Evolutionary conservation across 2,888 invertebrate species (phyloP).

Genomic region (Hartigia nigra): DNA sequence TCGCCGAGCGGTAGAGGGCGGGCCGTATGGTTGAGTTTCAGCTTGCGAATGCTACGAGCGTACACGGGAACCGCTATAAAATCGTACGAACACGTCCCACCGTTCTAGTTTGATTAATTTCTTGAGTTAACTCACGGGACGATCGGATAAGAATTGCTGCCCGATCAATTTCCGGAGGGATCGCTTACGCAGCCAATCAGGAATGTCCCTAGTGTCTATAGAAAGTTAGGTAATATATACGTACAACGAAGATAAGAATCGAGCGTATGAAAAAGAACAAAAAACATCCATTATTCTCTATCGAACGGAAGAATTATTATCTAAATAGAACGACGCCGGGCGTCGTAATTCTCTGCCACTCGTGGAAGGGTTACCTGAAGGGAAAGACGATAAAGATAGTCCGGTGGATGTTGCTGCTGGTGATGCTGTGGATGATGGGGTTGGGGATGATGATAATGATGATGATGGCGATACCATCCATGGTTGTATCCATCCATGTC

Average conservation of each 20-base stretch:
- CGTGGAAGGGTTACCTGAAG: constrained; percentile 55
- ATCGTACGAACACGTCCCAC: constrained; percentile 40
- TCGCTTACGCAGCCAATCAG: constrained; percentile 14
- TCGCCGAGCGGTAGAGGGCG: constrained; percentile 14
- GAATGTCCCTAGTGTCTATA: background rate
- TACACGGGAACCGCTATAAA: constrained; percentile 31
- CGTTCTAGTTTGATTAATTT: constrained; percentile 54
- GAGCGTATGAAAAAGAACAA: background rate
- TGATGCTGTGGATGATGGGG: constrained; percentile 41
- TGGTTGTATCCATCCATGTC: constrained; percentile 58
- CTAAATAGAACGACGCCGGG: background rate
- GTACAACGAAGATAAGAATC: background rate
- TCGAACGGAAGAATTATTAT: background rate
- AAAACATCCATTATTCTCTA: background rate
- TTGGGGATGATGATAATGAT: constrained; percentile 42
- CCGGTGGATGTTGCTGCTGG: constrained; percentile 56
- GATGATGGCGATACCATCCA: constrained; percentile 54
- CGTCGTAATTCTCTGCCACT: background rate
- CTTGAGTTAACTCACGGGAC: constrained; percentile 37
- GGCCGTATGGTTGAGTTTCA: constrained; percentile 5
- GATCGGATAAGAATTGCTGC: constrained; percentile 43
- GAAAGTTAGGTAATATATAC: background rate
- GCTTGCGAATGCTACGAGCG: constrained; percentile 20
- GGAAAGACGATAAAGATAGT: constrained; percentile 63
- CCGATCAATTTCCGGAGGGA: constrained; percentile 32